Evolutionary conservation across 53 echinoderm and acorn worm genomes (phyloP), one percentile per base, ranked within the genome.

Genomic region (Arbacia lixula): DNA sequence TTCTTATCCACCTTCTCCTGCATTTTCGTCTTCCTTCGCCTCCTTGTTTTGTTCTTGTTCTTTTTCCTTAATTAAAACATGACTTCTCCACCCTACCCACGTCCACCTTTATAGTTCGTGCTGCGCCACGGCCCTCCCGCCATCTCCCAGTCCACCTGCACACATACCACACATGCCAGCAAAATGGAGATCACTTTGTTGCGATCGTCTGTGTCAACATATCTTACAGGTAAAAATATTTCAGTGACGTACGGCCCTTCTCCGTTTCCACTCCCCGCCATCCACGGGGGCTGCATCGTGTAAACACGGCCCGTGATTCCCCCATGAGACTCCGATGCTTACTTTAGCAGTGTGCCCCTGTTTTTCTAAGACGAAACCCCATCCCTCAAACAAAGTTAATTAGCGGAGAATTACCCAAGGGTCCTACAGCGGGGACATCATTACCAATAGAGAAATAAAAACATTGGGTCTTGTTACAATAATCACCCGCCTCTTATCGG

Each of bases 371-470:
- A 31, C 10, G 75, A 75, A 75, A 75, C 54, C 34, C 24, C 55
- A 75, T 75, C 75, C 75, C n/a, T 34, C 75, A 54, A 53, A 75
- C 75, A 75, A 53, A 75, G 75, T 75, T 75, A 75, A 75, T 75
- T 75, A 75, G 75, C 54, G 30, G 75, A 75, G 75, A 75, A 53
- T 53, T 31, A 75, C 75, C 75, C 54, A 75, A 34, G 75, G 75
- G 75, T 17, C 6, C 8, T 31, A 14, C 31, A 19, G 28, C 54
- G 5, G 55, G 8, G 75, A 52, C 75, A 53, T 75, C 75, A 75
- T 75, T 75, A 75, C 75, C 75, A 52, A 75, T 75, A 53, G 36
- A 34, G 75, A 75, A 52, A 75, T 75, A 54, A 75, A 75, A 75
- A 75, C 75, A 75, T 22, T 52, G 75, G 53, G 38, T 75, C 75